Conservation (phyloP, 2,888 invertebrate genomes). For the Lycocerus yunnanus region DNA sequence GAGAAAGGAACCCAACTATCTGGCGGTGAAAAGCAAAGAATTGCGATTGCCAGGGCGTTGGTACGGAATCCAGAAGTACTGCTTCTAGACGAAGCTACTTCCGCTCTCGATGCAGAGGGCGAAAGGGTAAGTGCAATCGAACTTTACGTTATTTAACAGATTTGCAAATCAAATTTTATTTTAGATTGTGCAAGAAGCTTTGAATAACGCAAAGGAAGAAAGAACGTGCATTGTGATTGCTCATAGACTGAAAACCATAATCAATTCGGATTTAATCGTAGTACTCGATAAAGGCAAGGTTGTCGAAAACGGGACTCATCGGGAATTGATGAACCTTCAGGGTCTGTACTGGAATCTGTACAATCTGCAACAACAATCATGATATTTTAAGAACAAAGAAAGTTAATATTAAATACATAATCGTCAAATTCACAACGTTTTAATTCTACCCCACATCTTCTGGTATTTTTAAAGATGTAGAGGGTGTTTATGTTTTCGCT, state of each 20-base stretch:
- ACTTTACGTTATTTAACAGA: no score
- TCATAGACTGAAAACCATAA: slow-evolving; percentile 84
- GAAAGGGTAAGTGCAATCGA: slow-evolving; percentile 75
- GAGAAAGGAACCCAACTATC: slow-evolving; percentile 77
- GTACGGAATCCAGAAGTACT: slow-evolving; percentile 78
- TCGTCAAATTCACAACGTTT: no score
- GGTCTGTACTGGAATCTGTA: slow-evolving; percentile 67
- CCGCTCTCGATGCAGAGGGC: slow-evolving; percentile 83
- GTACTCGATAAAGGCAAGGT: slow-evolving; percentile 72
- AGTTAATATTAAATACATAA: no score
- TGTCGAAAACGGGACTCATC: slow-evolving; percentile 73
- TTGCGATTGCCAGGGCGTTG: slow-evolving; percentile 86
- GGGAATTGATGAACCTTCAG: slow-evolving; percentile 64
- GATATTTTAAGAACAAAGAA: no score
- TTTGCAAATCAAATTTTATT: no score
- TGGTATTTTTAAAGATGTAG: no score
- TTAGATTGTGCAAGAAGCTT: slow-evolving; percentile 78
- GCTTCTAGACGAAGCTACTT: slow-evolving; percentile 83
- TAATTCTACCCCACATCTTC: no score
- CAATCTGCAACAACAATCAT: slow-evolving; percentile 54
- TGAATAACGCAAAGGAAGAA: slow-evolving; percentile 81
- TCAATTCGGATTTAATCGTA: slow-evolving; percentile 78
- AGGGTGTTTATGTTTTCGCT: no score
- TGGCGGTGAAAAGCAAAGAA: slow-evolving; percentile 85
- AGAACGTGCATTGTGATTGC: slow-evolving; percentile 88